These are phyloP conservation scores for Micrasema longulum DNA, from an alignment of 1,140 invertebrate genomes.

Conservation along the genomic window DNA sequence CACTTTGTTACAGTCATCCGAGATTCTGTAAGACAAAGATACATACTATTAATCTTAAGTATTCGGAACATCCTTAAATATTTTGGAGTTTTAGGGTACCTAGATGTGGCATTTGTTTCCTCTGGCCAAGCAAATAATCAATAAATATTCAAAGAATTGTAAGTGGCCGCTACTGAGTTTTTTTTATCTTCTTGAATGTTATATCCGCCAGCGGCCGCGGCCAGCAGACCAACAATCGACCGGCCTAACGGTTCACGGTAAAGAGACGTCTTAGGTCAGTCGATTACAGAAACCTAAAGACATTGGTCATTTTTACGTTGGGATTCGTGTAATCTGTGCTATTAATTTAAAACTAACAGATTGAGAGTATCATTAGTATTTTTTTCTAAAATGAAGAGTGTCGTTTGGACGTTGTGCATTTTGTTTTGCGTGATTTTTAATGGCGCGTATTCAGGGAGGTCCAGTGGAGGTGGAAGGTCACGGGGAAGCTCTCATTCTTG, in stretches of 20 bases:
- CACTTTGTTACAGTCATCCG: too few species aligned
- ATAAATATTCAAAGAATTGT: too few species aligned
- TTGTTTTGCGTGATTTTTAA: conserved; percentile 1
- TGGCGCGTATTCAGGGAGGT: not conserved
- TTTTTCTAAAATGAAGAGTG: conserved; percentile 15
- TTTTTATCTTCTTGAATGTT: not conserved
- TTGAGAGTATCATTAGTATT: not conserved
- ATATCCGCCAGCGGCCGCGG: not conserved
- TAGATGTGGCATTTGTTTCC: too few species aligned
- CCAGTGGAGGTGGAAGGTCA: not conserved
- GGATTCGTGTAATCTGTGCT: not conserved
- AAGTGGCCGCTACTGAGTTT: not conserved
- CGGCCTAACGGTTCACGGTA: conserved; percentile 1
- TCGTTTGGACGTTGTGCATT: conserved; percentile 2
- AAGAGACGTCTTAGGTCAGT: conserved; percentile 14
- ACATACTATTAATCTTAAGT: too few species aligned
- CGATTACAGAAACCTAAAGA: not conserved
- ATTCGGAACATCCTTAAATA: too few species aligned
- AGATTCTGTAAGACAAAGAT: too few species aligned
- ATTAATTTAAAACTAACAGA: not conserved
- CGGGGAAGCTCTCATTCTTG: conserved; percentile 14
- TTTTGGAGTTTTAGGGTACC: too few species aligned
- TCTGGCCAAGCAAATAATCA: too few species aligned
- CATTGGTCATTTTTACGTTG: not conserved
- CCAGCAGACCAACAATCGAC: not conserved